Percentiles rank a stretch among this genome's conserved stretches.
Conservation (phyloP, 2,888 invertebrate genomes). For the Melinaea marsaeus region DNA sequence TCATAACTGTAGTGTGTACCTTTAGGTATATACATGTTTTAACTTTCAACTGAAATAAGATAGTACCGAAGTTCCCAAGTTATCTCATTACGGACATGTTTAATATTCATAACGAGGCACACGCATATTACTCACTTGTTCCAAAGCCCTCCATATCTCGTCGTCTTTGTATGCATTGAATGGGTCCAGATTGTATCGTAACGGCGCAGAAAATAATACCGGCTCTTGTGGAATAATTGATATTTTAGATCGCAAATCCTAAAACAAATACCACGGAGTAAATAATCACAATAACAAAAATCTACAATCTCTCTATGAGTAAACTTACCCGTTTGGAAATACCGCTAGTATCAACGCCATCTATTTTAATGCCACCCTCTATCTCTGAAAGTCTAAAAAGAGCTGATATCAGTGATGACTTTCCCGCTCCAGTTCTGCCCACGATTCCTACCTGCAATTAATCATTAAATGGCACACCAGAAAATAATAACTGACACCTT, state of each 20-base stretch:
- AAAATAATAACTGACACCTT: background rate
- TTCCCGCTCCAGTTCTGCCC: slow-evolving; percentile 92
- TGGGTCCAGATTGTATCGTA: slow-evolving; percentile 86
- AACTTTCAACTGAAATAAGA: background rate
- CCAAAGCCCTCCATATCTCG: slow-evolving; percentile 82
- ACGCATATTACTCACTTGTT: slow-evolving; percentile 69
- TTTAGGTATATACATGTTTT: background rate
- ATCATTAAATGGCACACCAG: background rate
- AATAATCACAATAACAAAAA: no score
- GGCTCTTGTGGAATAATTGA: slow-evolving; percentile 86
- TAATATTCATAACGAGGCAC: background rate
- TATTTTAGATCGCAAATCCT: slow-evolving; percentile 80
- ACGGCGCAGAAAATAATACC: slow-evolving; percentile 81
- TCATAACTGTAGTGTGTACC: no score
- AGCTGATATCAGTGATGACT: slow-evolving; percentile 86
- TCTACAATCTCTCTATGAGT: background rate
- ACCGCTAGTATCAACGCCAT: slow-evolving; percentile 79
- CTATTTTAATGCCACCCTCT: slow-evolving; percentile 84
- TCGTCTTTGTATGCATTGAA: slow-evolving; percentile 80
- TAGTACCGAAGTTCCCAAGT: no score
- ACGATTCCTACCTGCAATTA: slow-evolving; percentile 83
- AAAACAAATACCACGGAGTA: slow-evolving; percentile 26
- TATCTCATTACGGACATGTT: background rate
- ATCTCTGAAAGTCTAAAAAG: slow-evolving; percentile 85
- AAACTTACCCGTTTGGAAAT: slow-evolving; percentile 77